Evolutionary conservation across 2,113 vertebrate genomes (phyloP).

Genomic region (Oreochromis niloticus): DNA sequence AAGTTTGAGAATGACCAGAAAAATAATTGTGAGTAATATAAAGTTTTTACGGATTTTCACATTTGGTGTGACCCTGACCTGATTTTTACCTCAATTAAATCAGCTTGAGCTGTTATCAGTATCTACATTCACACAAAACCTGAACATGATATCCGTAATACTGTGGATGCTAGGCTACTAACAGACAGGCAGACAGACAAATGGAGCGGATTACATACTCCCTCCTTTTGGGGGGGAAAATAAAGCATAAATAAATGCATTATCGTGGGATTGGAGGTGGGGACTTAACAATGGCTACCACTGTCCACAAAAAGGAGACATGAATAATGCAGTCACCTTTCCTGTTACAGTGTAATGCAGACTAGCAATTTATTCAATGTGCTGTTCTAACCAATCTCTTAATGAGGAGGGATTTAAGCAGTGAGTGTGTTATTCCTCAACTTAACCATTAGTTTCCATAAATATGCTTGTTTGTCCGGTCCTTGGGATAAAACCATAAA

Average conservation of each 20-base stretch:
- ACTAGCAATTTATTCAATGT: neutral
- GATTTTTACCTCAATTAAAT: neutral
- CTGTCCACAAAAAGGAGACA: neutral
- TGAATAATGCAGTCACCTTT: conserved; percentile 32
- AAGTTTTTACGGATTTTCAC: neutral
- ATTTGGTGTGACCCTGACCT: neutral
- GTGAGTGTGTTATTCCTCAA: neutral
- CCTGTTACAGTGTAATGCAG: neutral
- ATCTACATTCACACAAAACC: neutral
- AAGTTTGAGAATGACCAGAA: neutral
- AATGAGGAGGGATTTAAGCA: conserved; percentile 27
- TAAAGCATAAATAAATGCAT: neutral
- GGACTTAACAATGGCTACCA: neutral
- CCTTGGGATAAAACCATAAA: neutral
- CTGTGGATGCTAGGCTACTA: neutral
- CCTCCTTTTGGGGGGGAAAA: neutral
- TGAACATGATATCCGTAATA: neutral
- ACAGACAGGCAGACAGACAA: neutral
- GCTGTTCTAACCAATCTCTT: neutral
- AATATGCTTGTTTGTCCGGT: neutral
- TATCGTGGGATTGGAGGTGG: neutral
- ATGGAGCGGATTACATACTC: neutral
- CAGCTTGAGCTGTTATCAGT: neutral
- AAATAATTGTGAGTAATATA: neutral
- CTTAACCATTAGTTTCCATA: neutral